A percentile compares a stretch with the other conserved stretches of the same genome.
Evolutionary conservation across 2,113 vertebrate genomes (phyloP).

Genomic region (Periophthalmus modestus): DNA sequence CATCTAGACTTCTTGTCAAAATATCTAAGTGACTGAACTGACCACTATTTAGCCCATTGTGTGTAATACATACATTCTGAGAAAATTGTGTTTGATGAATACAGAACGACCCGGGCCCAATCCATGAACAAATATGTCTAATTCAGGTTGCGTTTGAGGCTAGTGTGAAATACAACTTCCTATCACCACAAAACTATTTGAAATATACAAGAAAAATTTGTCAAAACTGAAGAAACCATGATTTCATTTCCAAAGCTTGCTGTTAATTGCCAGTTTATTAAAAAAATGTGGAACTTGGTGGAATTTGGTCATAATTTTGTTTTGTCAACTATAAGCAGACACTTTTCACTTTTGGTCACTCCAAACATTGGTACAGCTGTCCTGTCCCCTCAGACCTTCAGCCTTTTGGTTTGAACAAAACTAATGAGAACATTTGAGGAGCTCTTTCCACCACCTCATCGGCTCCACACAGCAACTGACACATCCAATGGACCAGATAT

Average conservation of each 20-base stretch:
- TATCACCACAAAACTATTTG: slow-evolving; percentile 79
- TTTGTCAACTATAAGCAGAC: slow-evolving; percentile 41
- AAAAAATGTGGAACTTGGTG: slow-evolving; percentile 65
- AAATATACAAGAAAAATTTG: background rate
- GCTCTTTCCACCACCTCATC: slow-evolving; percentile 35
- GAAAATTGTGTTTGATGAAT: background rate
- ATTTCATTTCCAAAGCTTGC: slow-evolving; percentile 66
- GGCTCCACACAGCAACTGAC: slow-evolving; percentile 68
- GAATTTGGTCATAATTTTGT: slow-evolving; percentile 72
- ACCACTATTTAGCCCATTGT: background rate
- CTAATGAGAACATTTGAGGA: slow-evolving; percentile 52
- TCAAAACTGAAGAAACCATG: slow-evolving; percentile 77
- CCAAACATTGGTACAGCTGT: slow-evolving; percentile 76
- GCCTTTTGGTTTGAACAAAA: slow-evolving; percentile 87
- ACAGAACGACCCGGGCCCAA: background rate
- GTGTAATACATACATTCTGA: background rate
- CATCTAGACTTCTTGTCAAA: background rate
- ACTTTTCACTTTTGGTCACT: slow-evolving; percentile 85
- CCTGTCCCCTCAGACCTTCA: slow-evolving; percentile 65
- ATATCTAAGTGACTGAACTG: background rate
- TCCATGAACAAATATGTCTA: background rate
- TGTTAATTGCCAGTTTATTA: slow-evolving; percentile 65
- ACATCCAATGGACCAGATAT: slow-evolving; percentile 84
- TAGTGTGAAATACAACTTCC: slow-evolving; percentile 30
- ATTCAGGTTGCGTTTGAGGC: background rate